These are phyloP conservation scores for Lepidurus arcticus DNA, from an alignment of 1,140 invertebrate species.

Conservation along the genomic window DNA sequence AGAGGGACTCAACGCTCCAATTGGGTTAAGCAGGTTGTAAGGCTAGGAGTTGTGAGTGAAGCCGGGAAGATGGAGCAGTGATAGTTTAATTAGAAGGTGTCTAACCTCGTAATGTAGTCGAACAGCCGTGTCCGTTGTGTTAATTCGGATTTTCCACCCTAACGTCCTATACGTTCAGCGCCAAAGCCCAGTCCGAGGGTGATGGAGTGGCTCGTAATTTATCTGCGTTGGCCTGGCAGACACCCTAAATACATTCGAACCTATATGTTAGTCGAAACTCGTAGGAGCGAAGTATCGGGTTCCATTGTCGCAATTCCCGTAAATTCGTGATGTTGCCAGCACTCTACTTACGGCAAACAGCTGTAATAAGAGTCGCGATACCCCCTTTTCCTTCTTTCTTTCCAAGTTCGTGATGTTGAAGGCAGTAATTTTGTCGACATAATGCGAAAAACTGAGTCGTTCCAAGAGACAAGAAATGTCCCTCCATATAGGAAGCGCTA, in stretches of 20 bases:
- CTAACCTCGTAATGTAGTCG: not conserved
- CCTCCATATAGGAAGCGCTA: not conserved
- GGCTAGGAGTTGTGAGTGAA: not conserved
- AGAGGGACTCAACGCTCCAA: not conserved
- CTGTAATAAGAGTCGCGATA: not conserved
- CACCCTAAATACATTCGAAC: slow-evolving; percentile 1
- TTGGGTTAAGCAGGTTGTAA: not conserved
- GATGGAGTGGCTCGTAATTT: slow-evolving; percentile 21
- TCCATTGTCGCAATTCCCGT: not conserved
- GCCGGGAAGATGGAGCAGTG: not conserved
- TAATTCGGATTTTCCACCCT: not conserved
- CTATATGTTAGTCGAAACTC: not conserved
- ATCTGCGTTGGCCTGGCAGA: not conserved
- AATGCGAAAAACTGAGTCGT: not conserved
- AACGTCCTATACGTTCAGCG: not conserved
- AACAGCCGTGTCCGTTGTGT: not conserved
- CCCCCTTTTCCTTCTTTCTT: not conserved
- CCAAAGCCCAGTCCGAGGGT: not conserved
- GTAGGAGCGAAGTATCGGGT: not conserved
- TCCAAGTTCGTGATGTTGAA: not conserved
- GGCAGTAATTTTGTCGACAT: not conserved
- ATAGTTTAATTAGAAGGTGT: slow-evolving; percentile 3
- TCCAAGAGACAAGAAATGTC: not conserved
- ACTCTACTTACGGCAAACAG: not conserved
- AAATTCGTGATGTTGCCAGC: not conserved